Evolutionary conservation across 2,113 vertebrate species (phyloP).

Genomic region (Petromus typicus): DNA sequence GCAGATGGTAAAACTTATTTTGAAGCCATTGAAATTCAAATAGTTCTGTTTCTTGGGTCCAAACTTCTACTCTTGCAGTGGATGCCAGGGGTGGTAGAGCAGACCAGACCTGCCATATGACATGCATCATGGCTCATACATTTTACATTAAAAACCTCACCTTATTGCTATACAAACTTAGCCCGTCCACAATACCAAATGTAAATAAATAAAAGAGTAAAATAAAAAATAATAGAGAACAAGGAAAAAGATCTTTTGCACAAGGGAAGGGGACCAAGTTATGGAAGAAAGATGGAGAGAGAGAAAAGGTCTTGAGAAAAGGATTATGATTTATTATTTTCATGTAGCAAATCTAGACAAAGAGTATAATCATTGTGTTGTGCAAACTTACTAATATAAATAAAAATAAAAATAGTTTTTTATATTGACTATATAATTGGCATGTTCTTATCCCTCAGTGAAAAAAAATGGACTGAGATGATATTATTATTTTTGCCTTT

Average conservation of each 20-base stretch:
- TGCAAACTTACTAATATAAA: background rate
- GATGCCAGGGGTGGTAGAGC: background rate
- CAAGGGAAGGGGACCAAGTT: background rate
- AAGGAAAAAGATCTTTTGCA: background rate
- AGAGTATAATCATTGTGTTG: background rate
- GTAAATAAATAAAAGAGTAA: background rate
- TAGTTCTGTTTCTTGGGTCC: background rate
- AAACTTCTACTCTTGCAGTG: background rate
- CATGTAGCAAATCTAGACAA: background rate
- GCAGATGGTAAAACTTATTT: background rate
- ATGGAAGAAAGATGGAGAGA: background rate
- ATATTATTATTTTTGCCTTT: background rate
- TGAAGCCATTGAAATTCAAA: slow-evolving; percentile 31
- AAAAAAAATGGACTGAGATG: background rate
- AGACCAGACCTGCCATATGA: background rate
- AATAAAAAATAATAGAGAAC: background rate
- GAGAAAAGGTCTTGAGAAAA: background rate
- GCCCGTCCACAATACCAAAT: background rate
- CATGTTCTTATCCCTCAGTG: background rate
- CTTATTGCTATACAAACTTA: background rate
- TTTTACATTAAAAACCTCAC: background rate
- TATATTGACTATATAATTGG: background rate
- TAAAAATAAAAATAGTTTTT: background rate
- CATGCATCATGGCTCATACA: background rate
- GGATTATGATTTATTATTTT: background rate